These are phyloP conservation scores for Xylophagus ater DNA, from an alignment of 2,888 invertebrate species.

Conservation along the genomic window DNA sequence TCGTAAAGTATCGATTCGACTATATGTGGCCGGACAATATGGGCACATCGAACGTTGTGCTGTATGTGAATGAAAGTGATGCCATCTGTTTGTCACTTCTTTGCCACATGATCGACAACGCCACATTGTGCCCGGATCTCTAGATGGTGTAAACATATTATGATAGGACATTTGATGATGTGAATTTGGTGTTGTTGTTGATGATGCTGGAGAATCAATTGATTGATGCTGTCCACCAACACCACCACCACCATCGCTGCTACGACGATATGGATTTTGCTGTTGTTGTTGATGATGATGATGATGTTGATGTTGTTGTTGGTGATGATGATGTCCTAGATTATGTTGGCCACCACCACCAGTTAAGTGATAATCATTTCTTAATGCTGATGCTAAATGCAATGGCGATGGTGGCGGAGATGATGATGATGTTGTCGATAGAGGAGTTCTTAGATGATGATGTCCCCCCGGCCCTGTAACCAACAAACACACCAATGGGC, in stretches of 20 bases:
- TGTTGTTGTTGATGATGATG: conserved; percentile 13
- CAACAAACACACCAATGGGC: conserved; percentile 40
- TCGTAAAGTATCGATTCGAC: conserved; percentile 76
- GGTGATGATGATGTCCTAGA: conserved; percentile 5
- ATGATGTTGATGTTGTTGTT: conserved; percentile 9
- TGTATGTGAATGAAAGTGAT: conserved; percentile 76
- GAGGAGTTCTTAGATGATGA: conserved; percentile 31
- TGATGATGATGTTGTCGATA: conserved; percentile 31
- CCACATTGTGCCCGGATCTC: conserved; percentile 63
- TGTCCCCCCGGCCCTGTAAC: conserved; percentile 37
- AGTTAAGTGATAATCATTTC: conserved; percentile 31
- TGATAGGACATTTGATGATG: conserved; percentile 58
- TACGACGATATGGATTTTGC: conserved; percentile 14
- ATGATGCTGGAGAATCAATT: conserved; percentile 5
- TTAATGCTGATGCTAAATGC: conserved; percentile 31
- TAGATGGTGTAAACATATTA: conserved; percentile 69
- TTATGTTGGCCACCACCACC: conserved; percentile 16
- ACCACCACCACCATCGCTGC: conserved; percentile 12
- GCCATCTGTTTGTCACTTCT: conserved; percentile 80
- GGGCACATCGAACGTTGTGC: conserved; percentile 70
- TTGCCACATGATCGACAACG: conserved; percentile 73
- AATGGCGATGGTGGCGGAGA: conserved; percentile 36
- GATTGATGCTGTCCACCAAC: conserved; percentile 24
- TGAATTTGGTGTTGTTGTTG: conserved; percentile 20
- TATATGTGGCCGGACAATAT: conserved; percentile 77